Evolutionary conservation across 1,140 invertebrate species (phyloP).

Genomic region (Brachionus asplanchnoidis): DNA sequence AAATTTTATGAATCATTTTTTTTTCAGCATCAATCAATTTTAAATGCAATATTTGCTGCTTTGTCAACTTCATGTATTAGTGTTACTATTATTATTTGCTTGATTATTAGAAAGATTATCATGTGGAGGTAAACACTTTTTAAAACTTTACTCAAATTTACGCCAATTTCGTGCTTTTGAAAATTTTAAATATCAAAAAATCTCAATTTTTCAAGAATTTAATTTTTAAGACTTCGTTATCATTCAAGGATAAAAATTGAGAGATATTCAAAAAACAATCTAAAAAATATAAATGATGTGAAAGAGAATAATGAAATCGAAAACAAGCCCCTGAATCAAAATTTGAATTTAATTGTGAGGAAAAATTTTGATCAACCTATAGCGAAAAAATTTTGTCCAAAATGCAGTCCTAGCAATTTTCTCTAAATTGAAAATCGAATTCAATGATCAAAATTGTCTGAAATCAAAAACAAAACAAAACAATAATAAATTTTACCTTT

Average conservation of each 20-base stretch:
- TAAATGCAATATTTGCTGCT: conserved; percentile 2
- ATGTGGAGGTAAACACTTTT: background rate
- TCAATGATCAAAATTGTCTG: background rate
- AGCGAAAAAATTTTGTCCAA: conserved; percentile 2
- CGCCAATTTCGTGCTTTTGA: too few species aligned
- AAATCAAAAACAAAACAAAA: too few species aligned
- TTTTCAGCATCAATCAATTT: background rate
- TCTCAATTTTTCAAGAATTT: too few species aligned
- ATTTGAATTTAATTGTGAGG: background rate
- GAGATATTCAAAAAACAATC: background rate
- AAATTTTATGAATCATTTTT: background rate
- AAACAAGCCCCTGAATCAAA: background rate
- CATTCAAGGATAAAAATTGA: background rate
- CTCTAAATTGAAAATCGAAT: background rate
- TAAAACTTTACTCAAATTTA: background rate
- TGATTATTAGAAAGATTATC: background rate
- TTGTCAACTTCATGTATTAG: background rate
- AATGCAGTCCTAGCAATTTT: conserved; percentile 5
- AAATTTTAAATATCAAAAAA: too few species aligned
- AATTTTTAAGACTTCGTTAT: background rate
- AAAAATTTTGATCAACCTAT: background rate
- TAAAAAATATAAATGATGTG: background rate
- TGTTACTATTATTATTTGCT: background rate
- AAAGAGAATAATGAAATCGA: background rate
- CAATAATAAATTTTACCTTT: too few species aligned